Base-by-base conservation (phyloP, 2,888 invertebrate species). In the Oithona nana region DNA sequence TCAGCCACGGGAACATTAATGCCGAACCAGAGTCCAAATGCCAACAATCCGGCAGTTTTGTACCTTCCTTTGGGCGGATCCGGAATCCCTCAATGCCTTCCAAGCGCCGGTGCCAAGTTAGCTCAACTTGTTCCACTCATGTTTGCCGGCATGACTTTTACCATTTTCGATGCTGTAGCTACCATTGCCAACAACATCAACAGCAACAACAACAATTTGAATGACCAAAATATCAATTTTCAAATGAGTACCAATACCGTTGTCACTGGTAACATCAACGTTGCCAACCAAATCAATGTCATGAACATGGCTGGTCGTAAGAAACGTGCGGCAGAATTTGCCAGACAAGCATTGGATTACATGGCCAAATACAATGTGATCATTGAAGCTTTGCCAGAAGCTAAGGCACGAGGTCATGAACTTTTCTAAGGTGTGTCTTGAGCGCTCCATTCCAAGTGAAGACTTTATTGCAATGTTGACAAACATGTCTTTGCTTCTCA, bases 141-240 rank as follows among this genome's bases (percentile, higher is more conserved):
- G 56, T 56, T 56, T 56, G 56, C 56, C 26, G 56, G 56, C 13
- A 56, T 56, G 56, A 56, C 56, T 11, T 56, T 56, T 28, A 56
- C 56, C 56, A 26, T 56, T 6, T 56, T 56, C 28, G 56, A 56
- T 56, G 56, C 56, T 24, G 56, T 56, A 4, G 56, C 56, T 11
- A 56, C 20, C 24, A 56, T 56, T 26, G 26, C 20, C 56, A 56
- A 56, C 56, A 56, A 56, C 28, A 56, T 56, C 28, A 56, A 56
- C 28, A 24, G 24, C 24, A 56, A 56, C 56, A 56, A 56, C 56
- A 56, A 56, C 28, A 56, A 56, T n/a, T 11, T 24, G 13, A 56
- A 56, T 28, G 26, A 26, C 26, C 56, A 56, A n/a, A 56, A 56
- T 26, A 26, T 56, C 16, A 56, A 56, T 28, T 56, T 56, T 26